phyloP scores from a whole-genome alignment of 2,888 invertebrate genomes.

The Cantharis lateralis region DNA sequence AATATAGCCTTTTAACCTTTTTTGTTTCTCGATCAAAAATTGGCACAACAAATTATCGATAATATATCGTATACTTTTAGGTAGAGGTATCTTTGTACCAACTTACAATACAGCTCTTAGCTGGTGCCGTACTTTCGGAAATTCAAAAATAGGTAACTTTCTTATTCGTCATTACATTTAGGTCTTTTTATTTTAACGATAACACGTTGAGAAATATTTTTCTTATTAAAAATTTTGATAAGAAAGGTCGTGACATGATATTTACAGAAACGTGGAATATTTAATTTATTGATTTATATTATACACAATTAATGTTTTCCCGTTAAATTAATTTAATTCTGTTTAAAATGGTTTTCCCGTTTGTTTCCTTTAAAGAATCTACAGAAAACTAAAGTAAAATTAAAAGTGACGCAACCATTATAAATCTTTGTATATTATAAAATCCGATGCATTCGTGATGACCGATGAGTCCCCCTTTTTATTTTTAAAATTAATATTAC shows the following conservation, averaged over 20 bases:
- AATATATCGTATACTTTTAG: too few relatives aligned
- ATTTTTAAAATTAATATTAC: too few relatives aligned
- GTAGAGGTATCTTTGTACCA: too few relatives aligned
- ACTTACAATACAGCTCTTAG: too few relatives aligned
- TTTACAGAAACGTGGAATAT: slow-evolving; percentile 10
- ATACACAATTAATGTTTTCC: not conserved
- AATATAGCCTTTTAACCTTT: slow-evolving; percentile 15
- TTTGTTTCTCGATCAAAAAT: not conserved
- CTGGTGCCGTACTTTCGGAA: not conserved
- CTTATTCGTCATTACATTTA: not conserved
- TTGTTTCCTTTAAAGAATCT: too few relatives aligned
- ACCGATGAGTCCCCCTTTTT: too few relatives aligned
- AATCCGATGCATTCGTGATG: too few relatives aligned
- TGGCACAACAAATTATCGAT: not conserved
- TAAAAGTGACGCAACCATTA: too few relatives aligned
- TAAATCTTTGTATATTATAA: too few relatives aligned
- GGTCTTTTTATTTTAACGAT: not conserved
- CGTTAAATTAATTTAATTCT: not conserved
- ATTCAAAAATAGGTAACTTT: not conserved
- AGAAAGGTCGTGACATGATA: slow-evolving; percentile 26
- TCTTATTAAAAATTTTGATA: slow-evolving; percentile 25
- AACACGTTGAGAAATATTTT: slow-evolving; percentile 15
- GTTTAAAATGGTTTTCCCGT: not conserved
- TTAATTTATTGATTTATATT: slow-evolving; percentile 5
- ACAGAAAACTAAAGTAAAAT: too few relatives aligned